phyloP scores from a whole-genome alignment of 2,888 invertebrate genomes.

The Eumerus sabulonum region DNA sequence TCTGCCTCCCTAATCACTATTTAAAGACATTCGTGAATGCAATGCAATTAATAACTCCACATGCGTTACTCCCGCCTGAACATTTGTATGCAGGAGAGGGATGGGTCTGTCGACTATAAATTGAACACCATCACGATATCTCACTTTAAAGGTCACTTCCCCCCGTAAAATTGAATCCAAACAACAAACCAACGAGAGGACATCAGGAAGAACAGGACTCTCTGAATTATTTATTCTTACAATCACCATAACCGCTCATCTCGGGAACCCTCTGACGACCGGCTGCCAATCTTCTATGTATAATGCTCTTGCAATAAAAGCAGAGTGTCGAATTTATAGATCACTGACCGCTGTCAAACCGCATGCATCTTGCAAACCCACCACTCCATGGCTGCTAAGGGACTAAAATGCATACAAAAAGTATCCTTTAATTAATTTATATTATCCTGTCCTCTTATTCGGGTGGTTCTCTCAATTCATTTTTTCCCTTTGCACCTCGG shows the following conservation, averaged over 20 bases:
- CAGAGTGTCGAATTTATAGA: slow-evolving; percentile 59
- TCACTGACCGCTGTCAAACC: slow-evolving; percentile 62
- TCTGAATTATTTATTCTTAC: background rate
- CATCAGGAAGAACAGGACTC: background rate
- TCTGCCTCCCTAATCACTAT: slow-evolving; percentile 6
- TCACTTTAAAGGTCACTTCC: slow-evolving; percentile 44
- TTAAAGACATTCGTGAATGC: slow-evolving; percentile 26
- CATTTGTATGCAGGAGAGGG: background rate
- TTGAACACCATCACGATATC: slow-evolving; percentile 45
- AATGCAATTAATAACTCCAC: slow-evolving; percentile 31
- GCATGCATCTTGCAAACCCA: slow-evolving; percentile 43
- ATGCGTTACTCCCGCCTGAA: background rate
- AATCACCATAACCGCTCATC: background rate
- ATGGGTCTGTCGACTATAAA: slow-evolving; percentile 19
- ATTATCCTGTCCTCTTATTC: slow-evolving; percentile 37
- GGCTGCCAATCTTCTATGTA: slow-evolving; percentile 32
- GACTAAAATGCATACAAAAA: slow-evolving; percentile 37
- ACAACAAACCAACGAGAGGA: background rate
- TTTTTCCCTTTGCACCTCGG: background rate
- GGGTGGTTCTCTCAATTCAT: slow-evolving; percentile 21
- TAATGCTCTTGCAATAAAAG: slow-evolving; percentile 17
- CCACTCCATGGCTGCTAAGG: slow-evolving; percentile 4
- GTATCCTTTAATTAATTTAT: slow-evolving; percentile 62
- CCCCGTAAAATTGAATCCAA: slow-evolving; percentile 12
- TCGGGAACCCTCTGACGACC: slow-evolving; percentile 7